Evolutionary conservation across 1,140 invertebrate genomes (phyloP), one percentile per base, ranked within the genome.

Genomic region (Cepaea nemoralis): DNA sequence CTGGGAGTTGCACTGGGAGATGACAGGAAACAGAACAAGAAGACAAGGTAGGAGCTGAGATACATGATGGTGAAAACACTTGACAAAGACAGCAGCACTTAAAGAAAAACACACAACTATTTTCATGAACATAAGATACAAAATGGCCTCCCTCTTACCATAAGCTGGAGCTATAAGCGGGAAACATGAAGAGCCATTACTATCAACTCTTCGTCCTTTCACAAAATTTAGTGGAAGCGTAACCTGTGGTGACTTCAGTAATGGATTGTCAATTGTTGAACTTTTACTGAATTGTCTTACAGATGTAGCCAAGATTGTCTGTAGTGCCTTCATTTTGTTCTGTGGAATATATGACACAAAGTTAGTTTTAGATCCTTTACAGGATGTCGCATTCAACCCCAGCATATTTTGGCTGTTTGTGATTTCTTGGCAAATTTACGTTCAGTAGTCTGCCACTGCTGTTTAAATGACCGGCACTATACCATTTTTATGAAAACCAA

Each of bases 131-230:
- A 55, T 22, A 55, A 14, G n/a, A 14, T 16, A 8, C 50, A 55
- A 22, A 55, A 55, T 19, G 1, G n/a, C 8, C 3, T 55, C n/a
- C n/a, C 6, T 59, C 67, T 33, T 82, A 90, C 91, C 91, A 83
- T 90, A 91, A 12, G 90, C 88, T 74, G 92, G 92, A 77, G 89
- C 85, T 39, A 83, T 70, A 10, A 91, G 85, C 59, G 86, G 70
- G 84, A 90, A 89, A 27, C 73, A 42, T 40, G 73, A 45, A 27
- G 88, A 83, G 31, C 84, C 79, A n/a, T 63, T 50, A 40, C 89
- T 83, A 3, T 85, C 82, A 37, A 81, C 69, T 55, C 89, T 82
- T 63, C 86, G 73, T 16, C 90, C 91, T 83, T 83, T 67, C 12
- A 91, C 71, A 82, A 85, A 92, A 76, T 92, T 91, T 12, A 91